phyloP scores from a whole-genome alignment of 2,797 vertebrate genomes.

The Myotis myotis region DNA sequence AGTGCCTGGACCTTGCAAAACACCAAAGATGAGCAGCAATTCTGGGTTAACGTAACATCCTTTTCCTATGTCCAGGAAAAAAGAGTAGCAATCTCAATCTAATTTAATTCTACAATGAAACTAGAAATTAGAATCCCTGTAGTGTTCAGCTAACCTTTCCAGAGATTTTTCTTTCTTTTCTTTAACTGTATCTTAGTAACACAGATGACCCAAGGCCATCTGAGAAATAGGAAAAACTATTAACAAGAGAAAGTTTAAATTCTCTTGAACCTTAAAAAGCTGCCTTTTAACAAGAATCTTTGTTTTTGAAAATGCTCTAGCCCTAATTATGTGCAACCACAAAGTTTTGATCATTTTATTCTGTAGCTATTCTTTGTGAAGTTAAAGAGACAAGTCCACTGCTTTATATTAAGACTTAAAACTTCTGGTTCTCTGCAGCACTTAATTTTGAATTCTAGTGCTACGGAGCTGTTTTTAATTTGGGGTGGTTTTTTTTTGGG shows the following conservation, averaged over 20 bases:
- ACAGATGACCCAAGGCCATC: conserved; percentile 19
- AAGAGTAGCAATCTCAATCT: conserved; percentile 66
- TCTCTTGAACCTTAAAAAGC: conserved; percentile 35
- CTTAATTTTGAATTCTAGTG: conserved; percentile 13
- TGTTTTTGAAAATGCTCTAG: conserved; percentile 12
- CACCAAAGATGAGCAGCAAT: conserved; percentile 53
- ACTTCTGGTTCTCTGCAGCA: not conserved
- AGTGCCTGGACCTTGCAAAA: conserved; percentile 66
- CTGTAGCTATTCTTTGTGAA: not conserved
- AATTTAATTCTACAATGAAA: conserved; percentile 83
- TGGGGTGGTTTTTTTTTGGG: not conserved
- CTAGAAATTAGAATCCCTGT: conserved; percentile 74
- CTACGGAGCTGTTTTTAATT: not conserved
- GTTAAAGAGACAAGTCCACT: not conserved
- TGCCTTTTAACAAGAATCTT: conserved; percentile 49
- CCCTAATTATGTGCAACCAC: conserved; percentile 39
- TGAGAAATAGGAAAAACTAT: not conserved
- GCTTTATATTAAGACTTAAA: not conserved
- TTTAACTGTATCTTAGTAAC: conserved; percentile 61
- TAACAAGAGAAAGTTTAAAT: conserved; percentile 59
- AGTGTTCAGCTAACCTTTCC: conserved; percentile 69
- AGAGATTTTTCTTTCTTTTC: conserved; percentile 27
- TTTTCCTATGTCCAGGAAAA: conserved; percentile 17
- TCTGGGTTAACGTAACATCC: conserved; percentile 54
- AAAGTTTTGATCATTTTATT: conserved; percentile 23